These are phyloP conservation scores for Anthoscopus minutus DNA, from an alignment of 2,113 vertebrate genomes.

Conservation along the genomic window DNA sequence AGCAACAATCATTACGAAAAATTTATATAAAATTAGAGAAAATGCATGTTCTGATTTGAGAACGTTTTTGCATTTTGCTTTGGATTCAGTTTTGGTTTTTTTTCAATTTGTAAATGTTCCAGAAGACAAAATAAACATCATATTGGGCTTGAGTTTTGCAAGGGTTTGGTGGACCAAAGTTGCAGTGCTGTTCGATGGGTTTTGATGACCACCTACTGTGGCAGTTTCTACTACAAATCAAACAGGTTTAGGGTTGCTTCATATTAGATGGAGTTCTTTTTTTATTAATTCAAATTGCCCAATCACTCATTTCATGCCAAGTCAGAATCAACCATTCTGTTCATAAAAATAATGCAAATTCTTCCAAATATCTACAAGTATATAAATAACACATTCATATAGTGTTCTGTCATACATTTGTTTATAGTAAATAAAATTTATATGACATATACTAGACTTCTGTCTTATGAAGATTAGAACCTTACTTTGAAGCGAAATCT, in stretches of 20 bases:
- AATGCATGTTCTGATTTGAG: not conserved
- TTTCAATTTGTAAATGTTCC: not conserved
- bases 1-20: not conserved
- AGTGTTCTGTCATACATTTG: not conserved
- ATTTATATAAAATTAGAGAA: not conserved
- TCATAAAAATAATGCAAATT: not conserved
- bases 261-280: not conserved
- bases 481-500: not conserved
- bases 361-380: not conserved
- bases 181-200: not conserved
- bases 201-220: not conserved
- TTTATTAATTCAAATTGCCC: not conserved
- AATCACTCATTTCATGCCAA: not conserved
- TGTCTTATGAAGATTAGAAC: not conserved
- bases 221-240: not conserved
- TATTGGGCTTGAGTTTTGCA: not conserved
- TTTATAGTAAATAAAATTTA: not conserved
- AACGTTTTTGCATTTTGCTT: not conserved
- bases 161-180: not conserved
- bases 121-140: not conserved
- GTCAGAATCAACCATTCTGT: not conserved
- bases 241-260: not conserved
- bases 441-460: not conserved
- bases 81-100: not conserved
- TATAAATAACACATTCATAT: not conserved